Percentiles rank a stretch among this genome's conserved stretches.
Conservation (phyloP, 2,888 invertebrate genomes). For the Sphinx pinastri region DNA sequence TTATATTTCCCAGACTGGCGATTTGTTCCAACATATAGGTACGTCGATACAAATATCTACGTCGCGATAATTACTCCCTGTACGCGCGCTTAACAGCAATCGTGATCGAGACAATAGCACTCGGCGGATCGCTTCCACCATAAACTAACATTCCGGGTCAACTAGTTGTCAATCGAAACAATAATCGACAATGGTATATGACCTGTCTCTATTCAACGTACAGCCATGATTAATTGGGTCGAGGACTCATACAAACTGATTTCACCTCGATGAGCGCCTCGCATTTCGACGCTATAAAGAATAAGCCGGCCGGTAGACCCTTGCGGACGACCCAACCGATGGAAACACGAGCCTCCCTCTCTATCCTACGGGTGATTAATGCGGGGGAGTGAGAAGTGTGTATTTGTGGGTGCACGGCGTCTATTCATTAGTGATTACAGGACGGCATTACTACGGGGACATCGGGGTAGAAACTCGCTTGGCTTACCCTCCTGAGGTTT, state of each 20-base stretch:
- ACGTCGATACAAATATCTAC: too few relatives aligned
- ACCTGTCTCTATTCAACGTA: constrained; percentile 53
- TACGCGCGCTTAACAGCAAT: background rate
- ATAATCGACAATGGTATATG: constrained; percentile 15
- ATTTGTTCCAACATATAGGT: too few relatives aligned
- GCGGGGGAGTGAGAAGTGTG: constrained; percentile 62
- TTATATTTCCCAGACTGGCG: too few relatives aligned
- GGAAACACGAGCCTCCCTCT: constrained; percentile 59
- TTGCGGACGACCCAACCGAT: constrained; percentile 58
- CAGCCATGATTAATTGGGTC: constrained; percentile 72
- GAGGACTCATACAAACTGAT: constrained; percentile 75
- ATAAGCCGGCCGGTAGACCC: constrained; percentile 79
- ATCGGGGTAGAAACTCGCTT: constrained; percentile 63
- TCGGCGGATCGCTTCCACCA: background rate
- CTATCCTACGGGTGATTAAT: constrained; percentile 49
- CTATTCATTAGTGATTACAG: constrained; percentile 82
- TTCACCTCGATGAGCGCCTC: constrained; percentile 76
- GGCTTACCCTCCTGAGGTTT: constrained; percentile 74
- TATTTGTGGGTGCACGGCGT: constrained; percentile 63
- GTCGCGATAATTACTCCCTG: too few relatives aligned
- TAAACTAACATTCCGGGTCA: background rate
- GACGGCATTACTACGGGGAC: constrained; percentile 80
- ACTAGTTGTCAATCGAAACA: constrained; percentile 19
- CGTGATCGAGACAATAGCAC: background rate
- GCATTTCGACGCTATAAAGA: constrained; percentile 79